Evolutionary conservation across 2,797 vertebrate genomes (phyloP).

Genomic region (Acanthurus lineatus): DNA sequence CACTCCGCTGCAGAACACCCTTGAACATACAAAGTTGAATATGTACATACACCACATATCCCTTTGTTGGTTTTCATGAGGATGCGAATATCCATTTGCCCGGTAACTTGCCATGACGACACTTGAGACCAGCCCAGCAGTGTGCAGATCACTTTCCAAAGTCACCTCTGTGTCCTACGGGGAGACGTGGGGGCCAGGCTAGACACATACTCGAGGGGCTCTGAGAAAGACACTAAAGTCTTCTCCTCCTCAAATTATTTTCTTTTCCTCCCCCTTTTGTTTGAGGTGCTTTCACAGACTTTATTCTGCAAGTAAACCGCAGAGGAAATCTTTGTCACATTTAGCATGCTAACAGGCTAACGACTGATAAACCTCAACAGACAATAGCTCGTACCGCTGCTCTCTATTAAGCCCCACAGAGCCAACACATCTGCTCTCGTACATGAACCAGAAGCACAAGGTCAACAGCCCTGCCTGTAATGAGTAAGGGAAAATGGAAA

Average conservation of each 20-base stretch:
- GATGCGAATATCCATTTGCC: conserved; percentile 80
- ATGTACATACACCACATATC: conserved; percentile 86
- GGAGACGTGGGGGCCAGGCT: conserved; percentile 57
- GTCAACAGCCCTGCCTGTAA: conserved; percentile 79
- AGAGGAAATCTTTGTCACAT: conserved; percentile 60
- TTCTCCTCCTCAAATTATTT: conserved; percentile 66
- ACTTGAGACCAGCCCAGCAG: conserved; percentile 82
- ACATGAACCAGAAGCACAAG: conserved; percentile 76
- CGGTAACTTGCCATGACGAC: conserved; percentile 84
- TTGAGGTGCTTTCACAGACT: conserved; percentile 35
- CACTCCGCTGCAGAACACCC: conserved; percentile 76
- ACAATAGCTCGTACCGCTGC: conserved; percentile 58
- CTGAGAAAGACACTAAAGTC: conserved; percentile 61
- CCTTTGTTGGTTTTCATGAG: conserved; percentile 89
- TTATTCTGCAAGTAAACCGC: conserved; percentile 50
- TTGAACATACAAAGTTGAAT: conserved; percentile 89
- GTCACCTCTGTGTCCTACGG: conserved; percentile 83
- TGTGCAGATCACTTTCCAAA: conserved; percentile 85
- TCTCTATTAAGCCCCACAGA: conserved; percentile 64
- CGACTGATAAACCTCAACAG: conserved; percentile 70
- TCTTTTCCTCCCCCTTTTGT: conserved; percentile 62
- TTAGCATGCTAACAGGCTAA: conserved; percentile 74
- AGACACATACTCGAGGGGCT: conserved; percentile 64
- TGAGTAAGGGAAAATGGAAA: conserved; percentile 75
- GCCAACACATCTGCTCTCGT: conserved; percentile 77